These are phyloP conservation scores for Gortyna flavago DNA, from an alignment of 2,888 invertebrate genomes.

Conservation along the genomic window DNA sequence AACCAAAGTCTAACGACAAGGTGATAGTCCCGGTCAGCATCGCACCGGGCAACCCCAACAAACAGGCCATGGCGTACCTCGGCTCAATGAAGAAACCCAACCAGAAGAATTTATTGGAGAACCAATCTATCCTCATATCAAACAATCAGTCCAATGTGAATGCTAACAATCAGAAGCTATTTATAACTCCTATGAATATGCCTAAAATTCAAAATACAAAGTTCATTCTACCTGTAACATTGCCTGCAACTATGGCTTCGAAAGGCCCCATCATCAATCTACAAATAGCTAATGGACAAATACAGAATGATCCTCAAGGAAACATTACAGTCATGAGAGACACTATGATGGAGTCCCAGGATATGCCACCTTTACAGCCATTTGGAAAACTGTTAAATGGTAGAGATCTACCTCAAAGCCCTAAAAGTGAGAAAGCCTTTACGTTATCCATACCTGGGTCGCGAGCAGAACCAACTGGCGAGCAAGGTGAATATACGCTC, in stretches of 20 bases:
- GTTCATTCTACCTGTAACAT: slow-evolving; percentile 87
- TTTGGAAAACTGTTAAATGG: slow-evolving; percentile 82
- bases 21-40: slow-evolving; percentile 88
- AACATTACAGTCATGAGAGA: slow-evolving; percentile 91
- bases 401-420: slow-evolving; percentile 80
- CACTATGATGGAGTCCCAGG: slow-evolving; percentile 77
- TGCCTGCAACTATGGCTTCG: slow-evolving; percentile 89
- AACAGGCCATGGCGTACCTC: slow-evolving; percentile 89
- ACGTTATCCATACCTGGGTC: slow-evolving; percentile 86
- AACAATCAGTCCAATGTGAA: slow-evolving; percentile 84
- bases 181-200: slow-evolving; percentile 90
- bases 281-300: slow-evolving; percentile 92
- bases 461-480: slow-evolving; percentile 87
- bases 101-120: slow-evolving; percentile 81
- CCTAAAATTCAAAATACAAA: slow-evolving; percentile 90
- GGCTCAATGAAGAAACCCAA: slow-evolving; percentile 89
- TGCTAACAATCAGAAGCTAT: slow-evolving; percentile 88
- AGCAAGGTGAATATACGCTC: slow-evolving; percentile 87
- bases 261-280: slow-evolving; percentile 92
- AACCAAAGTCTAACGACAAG: slow-evolving; percentile 87
- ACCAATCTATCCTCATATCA: slow-evolving; percentile 86
- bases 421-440: slow-evolving; percentile 82
- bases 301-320: slow-evolving; percentile 91
- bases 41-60: slow-evolving; percentile 80
- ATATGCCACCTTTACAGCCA: slow-evolving; percentile 86